Conservation (phyloP, 2,113 vertebrate genomes). For the Pomatorhinus ruficollis region DNA sequence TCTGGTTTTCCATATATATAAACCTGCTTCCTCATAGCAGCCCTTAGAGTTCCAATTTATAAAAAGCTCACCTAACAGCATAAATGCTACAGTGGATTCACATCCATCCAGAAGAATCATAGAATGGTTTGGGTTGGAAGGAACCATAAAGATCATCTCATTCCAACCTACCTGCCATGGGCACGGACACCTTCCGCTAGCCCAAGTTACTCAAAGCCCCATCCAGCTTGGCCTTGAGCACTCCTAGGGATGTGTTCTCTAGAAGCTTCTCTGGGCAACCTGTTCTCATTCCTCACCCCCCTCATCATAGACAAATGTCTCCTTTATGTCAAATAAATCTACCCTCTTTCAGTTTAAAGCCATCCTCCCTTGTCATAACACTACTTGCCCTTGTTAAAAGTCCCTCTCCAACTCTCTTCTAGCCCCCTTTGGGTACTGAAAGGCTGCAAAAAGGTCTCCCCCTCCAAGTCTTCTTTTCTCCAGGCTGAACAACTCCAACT, state of each 20-base stretch:
- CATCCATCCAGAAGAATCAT: background rate
- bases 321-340: background rate
- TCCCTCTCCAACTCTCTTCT: background rate
- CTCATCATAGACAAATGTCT: background rate
- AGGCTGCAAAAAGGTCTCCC: background rate
- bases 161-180: background rate
- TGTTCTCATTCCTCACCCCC: background rate
- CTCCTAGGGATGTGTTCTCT: background rate
- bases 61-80: background rate
- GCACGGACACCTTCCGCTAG: background rate
- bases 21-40: accelerated
- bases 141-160: background rate
- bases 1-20: background rate
- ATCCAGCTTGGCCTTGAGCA: background rate
- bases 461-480: background rate
- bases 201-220: background rate
- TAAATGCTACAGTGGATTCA: background rate
- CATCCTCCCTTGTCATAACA: background rate
- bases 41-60: background rate
- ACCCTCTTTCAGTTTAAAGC: background rate
- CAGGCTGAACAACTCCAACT: background rate
- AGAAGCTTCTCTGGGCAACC: background rate
- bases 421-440: background rate
- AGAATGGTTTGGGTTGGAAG: background rate
- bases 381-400: background rate